Evolutionary conservation across 2,888 invertebrate genomes (phyloP).

Genomic region (Noctua fimbriata): DNA sequence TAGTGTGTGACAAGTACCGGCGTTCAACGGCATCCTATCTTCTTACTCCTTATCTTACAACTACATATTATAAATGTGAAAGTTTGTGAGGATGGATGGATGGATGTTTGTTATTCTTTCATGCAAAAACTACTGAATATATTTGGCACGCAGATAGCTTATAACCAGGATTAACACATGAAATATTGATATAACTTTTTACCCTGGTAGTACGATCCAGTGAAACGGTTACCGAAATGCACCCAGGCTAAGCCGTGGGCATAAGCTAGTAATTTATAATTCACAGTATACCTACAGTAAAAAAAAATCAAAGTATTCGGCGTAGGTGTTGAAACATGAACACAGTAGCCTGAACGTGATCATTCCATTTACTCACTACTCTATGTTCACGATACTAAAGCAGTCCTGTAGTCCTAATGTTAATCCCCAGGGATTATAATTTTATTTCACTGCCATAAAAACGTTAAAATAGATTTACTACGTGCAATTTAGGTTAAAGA

Average conservation of each 20-base stretch:
- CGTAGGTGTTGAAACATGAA: neutral
- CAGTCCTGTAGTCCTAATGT: neutral
- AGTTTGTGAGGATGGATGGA: no score
- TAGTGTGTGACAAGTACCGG: no score
- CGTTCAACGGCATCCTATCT: neutral
- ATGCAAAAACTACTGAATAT: neutral
- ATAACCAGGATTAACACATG: no score
- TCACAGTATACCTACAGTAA: neutral
- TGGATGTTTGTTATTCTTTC: no score
- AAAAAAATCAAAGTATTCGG: neutral
- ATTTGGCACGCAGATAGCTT: neutral
- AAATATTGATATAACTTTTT: neutral
- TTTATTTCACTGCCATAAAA: constrained; percentile 1
- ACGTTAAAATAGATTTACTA: neutral
- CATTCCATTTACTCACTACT: constrained; percentile 13
- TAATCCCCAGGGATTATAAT: constrained; percentile 11
- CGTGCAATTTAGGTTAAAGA: neutral
- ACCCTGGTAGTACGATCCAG: neutral
- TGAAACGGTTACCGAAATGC: neutral
- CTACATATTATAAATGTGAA: no score
- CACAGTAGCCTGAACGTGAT: neutral
- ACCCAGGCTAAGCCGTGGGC: neutral
- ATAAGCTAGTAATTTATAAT: no score
- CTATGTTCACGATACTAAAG: constrained; percentile 1
- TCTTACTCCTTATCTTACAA: neutral